Evolutionary conservation across 2,113 vertebrate species (phyloP).

Genomic region (Balaenoptera acutorostrata): DNA sequence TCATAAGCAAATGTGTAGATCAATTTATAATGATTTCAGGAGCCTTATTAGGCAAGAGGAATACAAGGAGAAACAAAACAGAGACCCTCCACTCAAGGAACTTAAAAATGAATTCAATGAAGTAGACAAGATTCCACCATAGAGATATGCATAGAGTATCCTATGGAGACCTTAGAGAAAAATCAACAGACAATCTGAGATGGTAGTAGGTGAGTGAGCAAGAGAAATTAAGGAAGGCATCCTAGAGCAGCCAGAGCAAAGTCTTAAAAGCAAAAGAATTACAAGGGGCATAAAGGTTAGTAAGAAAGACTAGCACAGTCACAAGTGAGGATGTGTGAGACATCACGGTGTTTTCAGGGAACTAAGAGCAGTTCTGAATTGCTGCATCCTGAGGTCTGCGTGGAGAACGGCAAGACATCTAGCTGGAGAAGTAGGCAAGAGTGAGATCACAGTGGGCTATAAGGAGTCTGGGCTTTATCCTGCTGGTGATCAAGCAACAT

Average conservation of each 20-base stretch:
- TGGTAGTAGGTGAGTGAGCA: background rate
- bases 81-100: background rate
- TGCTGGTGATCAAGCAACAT: background rate
- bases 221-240: background rate
- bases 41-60: background rate
- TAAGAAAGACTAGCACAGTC: background rate
- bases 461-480: background rate
- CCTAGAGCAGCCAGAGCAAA: background rate
- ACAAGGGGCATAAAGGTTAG: background rate
- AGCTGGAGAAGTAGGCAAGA: background rate
- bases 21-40: background rate
- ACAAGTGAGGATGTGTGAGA: background rate
- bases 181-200: background rate
- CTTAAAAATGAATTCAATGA: background rate
- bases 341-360: background rate
- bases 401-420: background rate
- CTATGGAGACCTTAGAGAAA: background rate
- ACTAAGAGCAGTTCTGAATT: background rate
- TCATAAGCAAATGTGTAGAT: background rate
- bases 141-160: background rate
- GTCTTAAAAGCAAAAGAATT: background rate
- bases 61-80: background rate
- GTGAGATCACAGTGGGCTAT: background rate
- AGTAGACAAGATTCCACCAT: background rate
- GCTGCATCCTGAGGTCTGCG: background rate